Evolutionary conservation across 2,797 vertebrate genomes (phyloP).

Genomic region (Poliocrania exsul): DNA sequence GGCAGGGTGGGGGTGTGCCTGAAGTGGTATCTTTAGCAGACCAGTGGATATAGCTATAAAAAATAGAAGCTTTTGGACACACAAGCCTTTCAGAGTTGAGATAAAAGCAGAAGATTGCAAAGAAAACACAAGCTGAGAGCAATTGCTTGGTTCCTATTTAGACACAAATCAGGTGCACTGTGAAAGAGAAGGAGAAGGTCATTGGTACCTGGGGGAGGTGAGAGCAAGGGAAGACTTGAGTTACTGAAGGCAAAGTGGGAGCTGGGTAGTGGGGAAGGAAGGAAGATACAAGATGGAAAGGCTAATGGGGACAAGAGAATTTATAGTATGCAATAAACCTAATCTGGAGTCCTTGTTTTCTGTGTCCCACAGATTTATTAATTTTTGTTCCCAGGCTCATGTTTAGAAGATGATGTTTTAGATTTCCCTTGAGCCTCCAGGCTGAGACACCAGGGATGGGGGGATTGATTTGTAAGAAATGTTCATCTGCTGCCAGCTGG

Average conservation of each 20-base stretch:
- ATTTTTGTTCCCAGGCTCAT: not conserved
- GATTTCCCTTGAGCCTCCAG: not conserved
- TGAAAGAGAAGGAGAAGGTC: not conserved
- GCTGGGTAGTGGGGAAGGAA: not conserved
- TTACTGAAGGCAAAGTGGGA: not conserved
- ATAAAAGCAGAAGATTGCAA: not conserved
- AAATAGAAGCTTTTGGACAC: not conserved
- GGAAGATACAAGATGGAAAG: not conserved
- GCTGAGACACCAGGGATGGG: not conserved
- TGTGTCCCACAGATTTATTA: not conserved
- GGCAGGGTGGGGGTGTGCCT: not conserved
- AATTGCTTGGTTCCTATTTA: not conserved
- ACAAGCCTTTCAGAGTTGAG: not conserved
- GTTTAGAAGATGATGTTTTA: not conserved
- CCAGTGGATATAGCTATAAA: not conserved
- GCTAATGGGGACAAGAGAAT: not conserved
- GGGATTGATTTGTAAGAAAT: not conserved
- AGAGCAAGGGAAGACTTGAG: not conserved
- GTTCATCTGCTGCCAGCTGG: not conserved
- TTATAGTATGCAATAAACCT: not conserved
- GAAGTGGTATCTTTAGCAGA: not conserved
- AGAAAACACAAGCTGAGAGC: not conserved
- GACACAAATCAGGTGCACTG: not conserved
- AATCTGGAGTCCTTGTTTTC: not conserved
- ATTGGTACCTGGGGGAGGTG: not conserved